Evolutionary conservation across 35 echinoderm and acorn worm genomes (phyloP), one percentile per base, ranked within the genome.

Genomic region (Patiria miniata): DNA sequence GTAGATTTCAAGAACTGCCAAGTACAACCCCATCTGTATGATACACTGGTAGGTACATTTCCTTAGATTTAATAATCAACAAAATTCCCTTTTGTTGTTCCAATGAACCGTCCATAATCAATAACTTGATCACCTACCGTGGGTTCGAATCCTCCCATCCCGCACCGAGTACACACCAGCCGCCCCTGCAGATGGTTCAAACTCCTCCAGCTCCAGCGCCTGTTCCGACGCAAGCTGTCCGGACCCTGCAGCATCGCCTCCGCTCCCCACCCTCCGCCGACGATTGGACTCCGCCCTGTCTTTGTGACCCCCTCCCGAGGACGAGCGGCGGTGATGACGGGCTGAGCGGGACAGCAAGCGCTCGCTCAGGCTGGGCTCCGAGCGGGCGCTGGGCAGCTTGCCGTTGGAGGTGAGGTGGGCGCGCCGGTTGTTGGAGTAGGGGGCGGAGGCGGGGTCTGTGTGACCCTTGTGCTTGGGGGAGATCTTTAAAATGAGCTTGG

Each of bases 161-260:
- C 29, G 65, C 3, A 73, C 65, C 0, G 65, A 73, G 9, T 73
- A 73, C 29, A 73, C 65, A 26, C 42, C 42, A 47, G 4, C 42
- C 4, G 42, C n/a, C n/a, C 57, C 21, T 73, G 65, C 19, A 0
- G 65, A 73, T 16, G 65, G 34, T 30, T 30, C 65, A 36, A 73
- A 40, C 17, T 84, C 82, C 3, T 84, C 82, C 28, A 84, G n/a
- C 34, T 58, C 82, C 53, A 84, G 59, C n/a, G 82, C 82, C 38
- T 84, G 51, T 39, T 84, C 82, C 1, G 82, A 84, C 4, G 82
- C 82, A 57, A 84, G 57, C 51, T 53, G 82, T 84, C 32, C 29
- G 26, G 65, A 34, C 21, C 21, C 34, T 47, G 42, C 42, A 4
- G 42, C 42, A 4, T 47, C 42, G 51, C 53, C 57, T 58, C 29